Evolutionary conservation across 1,140 invertebrate species (phyloP), one percentile per base, ranked within the genome.

Genomic region (Bombus superbus): DNA sequence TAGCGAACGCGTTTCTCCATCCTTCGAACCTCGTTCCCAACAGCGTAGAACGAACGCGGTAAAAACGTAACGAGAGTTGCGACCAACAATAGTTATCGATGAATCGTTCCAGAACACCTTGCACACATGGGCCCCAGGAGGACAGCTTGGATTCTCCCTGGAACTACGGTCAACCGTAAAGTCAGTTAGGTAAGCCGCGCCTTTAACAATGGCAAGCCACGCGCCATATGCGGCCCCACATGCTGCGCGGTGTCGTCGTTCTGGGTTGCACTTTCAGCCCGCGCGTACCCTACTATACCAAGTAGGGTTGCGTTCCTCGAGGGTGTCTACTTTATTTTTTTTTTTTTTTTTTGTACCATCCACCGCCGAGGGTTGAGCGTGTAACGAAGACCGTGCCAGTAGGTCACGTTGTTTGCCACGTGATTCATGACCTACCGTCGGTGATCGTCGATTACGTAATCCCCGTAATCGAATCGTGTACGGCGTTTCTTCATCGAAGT

Each of bases 201-300:
- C 90, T 90, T 86, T 92, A 89, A 93, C 92, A 93, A 93, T 93
- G 88, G 92, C 88, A 92, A 93, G 92, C 92, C 92, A 93, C 92
- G 92, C 92, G 92, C 92, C 92, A 93, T 93, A 93, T 93, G 92
- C 88, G 92, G 77, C 90, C 85, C 90, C 92, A 93, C 92, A 93
- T 93, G 92, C 91, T 82, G 86, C 88, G 87, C 85, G 47, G 89
- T 88, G 88, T 85, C 86, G 79, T 85, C 80, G 53, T 82, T 64
- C 77, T 79, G 68, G 79, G 40, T 66, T 88, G 89, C 83, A 40
- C 79, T 85, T 85, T 81, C 86, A 86, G 81, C 74, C 62, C 40
- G 57, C 64, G 57, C 76, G 72, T 72, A 74, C 78, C 81, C 85
- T 71, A 83, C 74, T 32, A 28, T 40, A 13, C 76, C 74, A 64